These are phyloP conservation scores for Aplodontia rufa DNA, from an alignment of 2,113 vertebrate genomes.

Conservation along the genomic window DNA sequence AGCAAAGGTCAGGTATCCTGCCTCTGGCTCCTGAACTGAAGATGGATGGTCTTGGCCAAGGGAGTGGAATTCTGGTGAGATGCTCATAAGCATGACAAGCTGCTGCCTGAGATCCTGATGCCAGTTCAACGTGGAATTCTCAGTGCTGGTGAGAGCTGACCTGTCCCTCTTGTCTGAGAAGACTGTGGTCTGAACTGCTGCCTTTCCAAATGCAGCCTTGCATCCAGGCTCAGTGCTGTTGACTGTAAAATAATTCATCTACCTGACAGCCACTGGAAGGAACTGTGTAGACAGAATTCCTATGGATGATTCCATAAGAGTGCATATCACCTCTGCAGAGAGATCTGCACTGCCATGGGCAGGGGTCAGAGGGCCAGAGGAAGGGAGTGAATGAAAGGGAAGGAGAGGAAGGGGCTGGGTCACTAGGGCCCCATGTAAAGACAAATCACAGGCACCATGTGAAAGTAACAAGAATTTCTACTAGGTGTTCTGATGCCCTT, in stretches of 20 bases:
- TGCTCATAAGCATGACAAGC: not conserved
- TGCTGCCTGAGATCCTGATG: not conserved
- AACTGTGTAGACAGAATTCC: not conserved
- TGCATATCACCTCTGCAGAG: not conserved
- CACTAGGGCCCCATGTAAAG: not conserved
- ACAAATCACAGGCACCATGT: not conserved
- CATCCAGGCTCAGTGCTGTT: not conserved
- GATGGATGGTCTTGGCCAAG: not conserved
- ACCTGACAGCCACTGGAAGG: not conserved
- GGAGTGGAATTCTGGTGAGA: slow-evolving; percentile 8
- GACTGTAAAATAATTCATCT: not conserved
- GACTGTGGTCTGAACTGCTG: not conserved
- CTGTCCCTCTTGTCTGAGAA: not conserved
- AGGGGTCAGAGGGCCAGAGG: not conserved
- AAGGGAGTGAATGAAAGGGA: not conserved
- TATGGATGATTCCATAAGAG: not conserved
- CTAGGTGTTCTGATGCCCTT: not conserved
- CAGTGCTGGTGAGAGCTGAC: not conserved
- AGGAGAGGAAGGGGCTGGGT: not conserved
- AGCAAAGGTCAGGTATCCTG: not conserved
- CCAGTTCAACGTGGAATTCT: not conserved
- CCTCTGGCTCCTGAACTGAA: not conserved
- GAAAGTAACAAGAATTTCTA: not conserved
- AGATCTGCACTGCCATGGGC: not conserved
- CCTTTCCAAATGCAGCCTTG: not conserved